Percentiles rank a stretch among this genome's conserved stretches.
Evolutionary conservation across 1,140 invertebrate species (phyloP).

Genomic region (Heliconius congener): DNA sequence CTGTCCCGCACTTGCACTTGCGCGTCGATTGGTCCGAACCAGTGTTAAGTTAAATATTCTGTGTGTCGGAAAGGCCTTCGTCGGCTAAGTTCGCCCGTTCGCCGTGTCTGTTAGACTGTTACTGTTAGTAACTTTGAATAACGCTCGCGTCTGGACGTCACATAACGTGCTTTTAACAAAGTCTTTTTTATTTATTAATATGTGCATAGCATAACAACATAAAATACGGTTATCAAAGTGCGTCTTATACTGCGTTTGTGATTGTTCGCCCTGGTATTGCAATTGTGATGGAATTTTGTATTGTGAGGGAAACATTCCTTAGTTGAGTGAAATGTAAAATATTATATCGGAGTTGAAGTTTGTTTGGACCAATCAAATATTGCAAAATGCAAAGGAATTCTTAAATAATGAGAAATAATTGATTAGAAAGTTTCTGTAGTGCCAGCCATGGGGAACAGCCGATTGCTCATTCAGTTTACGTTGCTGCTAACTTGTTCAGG

Average conservation of each 20-base stretch:
- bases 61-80: neutral
- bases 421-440: slow-evolving; percentile 68
- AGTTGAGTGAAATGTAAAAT: slow-evolving; percentile 53
- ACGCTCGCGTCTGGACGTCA: neutral
- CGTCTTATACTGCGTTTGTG: slow-evolving; percentile 2
- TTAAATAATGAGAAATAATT: slow-evolving; percentile 47
- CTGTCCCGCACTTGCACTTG: neutral
- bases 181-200: neutral
- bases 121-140: slow-evolving; percentile 1
- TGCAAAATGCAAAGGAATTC: slow-evolving; percentile 33
- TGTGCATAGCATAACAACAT: neutral
- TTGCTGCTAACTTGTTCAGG: slow-evolving; percentile 75
- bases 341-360: slow-evolving; percentile 58
- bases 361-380: slow-evolving; percentile 32
- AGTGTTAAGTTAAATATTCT: neutral
- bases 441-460: slow-evolving; percentile 63
- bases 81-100: neutral
- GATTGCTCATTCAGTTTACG: slow-evolving; percentile 74
- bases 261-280: neutral
- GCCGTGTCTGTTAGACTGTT: neutral
- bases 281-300: slow-evolving; percentile 23
- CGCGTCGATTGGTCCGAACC: neutral
- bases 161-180: neutral
- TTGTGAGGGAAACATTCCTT: slow-evolving; percentile 40
- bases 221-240: slow-evolving; percentile 18